Percentiles rank a stretch among this genome's conserved stretches.
Conservation (phyloP, 1,140 invertebrate species). For the Halictus rubicundus region DNA sequence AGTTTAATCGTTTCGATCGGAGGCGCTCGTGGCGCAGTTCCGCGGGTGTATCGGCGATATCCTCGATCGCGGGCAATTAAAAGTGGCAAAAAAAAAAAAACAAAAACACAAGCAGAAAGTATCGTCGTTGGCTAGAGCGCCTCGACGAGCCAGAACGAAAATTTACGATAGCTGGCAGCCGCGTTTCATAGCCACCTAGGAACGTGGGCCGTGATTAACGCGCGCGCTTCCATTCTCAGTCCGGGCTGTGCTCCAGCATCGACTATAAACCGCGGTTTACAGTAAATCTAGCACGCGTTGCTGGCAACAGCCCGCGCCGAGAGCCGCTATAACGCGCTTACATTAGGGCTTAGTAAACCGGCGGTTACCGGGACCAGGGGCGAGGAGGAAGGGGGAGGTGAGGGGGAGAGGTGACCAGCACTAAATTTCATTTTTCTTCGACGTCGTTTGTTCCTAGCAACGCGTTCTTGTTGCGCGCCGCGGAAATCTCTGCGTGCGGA, state of each 20-base stretch:
- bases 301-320: conserved; percentile 29
- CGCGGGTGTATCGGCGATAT: neutral
- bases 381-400: too few relatives aligned
- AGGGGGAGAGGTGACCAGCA: too few relatives aligned
- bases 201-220: conserved; percentile 48
- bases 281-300: conserved; percentile 53
- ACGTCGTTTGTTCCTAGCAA: neutral
- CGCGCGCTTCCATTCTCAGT: conserved; percentile 39
- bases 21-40: neutral
- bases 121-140: neutral
- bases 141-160: conserved; percentile 24
- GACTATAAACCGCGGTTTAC: conserved; percentile 56
- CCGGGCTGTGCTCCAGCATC: conserved; percentile 44
- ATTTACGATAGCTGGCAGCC: conserved; percentile 38
- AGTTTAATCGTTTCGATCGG: neutral
- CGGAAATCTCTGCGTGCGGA: neutral
- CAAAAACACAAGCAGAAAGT: too few relatives aligned
- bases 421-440: conserved; percentile 44
- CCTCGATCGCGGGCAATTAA: neutral
- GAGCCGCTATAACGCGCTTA: conserved; percentile 33
- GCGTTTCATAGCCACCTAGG: conserved; percentile 37
- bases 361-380: conserved; percentile 6
- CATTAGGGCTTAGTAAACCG: conserved; percentile 39
- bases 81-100: conserved; percentile 8
- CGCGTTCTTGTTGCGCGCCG: neutral